Percentiles rank a stretch among this genome's conserved stretches.
phyloP scores from a whole-genome alignment of 2,113 vertebrate genomes.

The Phyllostomus hastatus region DNA sequence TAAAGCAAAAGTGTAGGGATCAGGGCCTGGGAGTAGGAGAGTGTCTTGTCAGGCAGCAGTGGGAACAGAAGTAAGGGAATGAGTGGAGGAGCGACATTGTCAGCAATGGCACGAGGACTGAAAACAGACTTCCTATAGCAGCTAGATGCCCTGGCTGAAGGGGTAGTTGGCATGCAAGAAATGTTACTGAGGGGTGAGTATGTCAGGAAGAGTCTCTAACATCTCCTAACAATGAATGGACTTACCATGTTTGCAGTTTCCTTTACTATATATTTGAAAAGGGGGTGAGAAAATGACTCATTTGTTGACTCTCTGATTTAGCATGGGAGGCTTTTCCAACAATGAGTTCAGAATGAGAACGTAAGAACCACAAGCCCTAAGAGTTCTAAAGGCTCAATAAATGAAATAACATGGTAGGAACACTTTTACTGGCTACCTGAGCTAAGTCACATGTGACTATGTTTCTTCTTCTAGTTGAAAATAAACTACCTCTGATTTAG shows the following conservation, averaged over 20 bases:
- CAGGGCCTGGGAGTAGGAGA: not conserved
- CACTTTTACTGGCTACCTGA: not conserved
- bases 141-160: not conserved
- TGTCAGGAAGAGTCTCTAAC: not conserved
- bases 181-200: not conserved
- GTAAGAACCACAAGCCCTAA: not conserved
- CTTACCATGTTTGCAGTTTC: not conserved
- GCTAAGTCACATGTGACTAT: not conserved
- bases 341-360: not conserved
- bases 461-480: not conserved
- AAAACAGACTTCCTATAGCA: not conserved
- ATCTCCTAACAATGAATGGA: not conserved
- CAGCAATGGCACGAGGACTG: not conserved
- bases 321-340: not conserved
- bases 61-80: not conserved
- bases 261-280: not conserved
- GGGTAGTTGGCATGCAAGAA: not conserved
- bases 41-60: not conserved
- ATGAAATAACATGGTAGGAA: not conserved
- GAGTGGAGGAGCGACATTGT: not conserved
- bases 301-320: not conserved
- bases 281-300: not conserved
- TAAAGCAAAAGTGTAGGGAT: not conserved
- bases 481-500: not conserved
- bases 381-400: not conserved